Conservation (phyloP, 1,140 invertebrate species). For the Aporrectodea caliginosa region DNA sequence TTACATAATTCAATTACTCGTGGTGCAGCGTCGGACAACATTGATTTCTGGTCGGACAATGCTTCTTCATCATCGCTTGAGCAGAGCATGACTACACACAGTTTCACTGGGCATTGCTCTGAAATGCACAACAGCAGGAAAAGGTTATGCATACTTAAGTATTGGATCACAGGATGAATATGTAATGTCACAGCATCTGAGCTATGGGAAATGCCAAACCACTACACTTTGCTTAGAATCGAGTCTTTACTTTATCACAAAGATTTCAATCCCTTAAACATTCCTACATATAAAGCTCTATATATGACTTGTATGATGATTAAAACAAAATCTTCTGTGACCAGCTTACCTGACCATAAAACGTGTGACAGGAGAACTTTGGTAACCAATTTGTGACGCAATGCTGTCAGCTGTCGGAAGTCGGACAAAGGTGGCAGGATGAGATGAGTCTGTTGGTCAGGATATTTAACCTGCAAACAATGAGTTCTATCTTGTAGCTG, state of each 20-base stretch:
- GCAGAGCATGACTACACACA: not conserved
- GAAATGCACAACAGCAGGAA: not conserved
- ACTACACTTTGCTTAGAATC: too few relatives aligned
- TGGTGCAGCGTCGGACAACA: not conserved
- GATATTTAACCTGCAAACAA: constrained; percentile 69
- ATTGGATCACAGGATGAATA: too few relatives aligned
- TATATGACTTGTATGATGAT: too few relatives aligned
- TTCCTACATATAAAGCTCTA: too few relatives aligned
- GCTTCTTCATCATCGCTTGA: not conserved
- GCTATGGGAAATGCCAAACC: too few relatives aligned
- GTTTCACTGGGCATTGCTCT: not conserved
- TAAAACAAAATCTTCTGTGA: too few relatives aligned
- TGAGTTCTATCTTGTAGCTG: too few relatives aligned
- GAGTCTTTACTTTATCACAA: too few relatives aligned
- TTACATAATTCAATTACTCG: not conserved
- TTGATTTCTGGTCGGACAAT: not conserved
- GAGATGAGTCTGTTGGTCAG: constrained; percentile 81
- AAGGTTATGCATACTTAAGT: too few relatives aligned
- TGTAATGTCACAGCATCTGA: too few relatives aligned
- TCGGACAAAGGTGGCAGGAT: constrained; percentile 68
- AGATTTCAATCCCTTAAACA: too few relatives aligned
- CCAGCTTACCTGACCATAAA: constrained; percentile 56
- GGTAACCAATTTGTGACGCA: constrained; percentile 73
- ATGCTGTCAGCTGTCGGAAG: constrained; percentile 48
- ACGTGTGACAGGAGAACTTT: constrained; percentile 83